A percentile compares a stretch with the other conserved stretches of the same genome.
phyloP scores from a whole-genome alignment of 2,888 invertebrate species.

The Sipha maydis region DNA sequence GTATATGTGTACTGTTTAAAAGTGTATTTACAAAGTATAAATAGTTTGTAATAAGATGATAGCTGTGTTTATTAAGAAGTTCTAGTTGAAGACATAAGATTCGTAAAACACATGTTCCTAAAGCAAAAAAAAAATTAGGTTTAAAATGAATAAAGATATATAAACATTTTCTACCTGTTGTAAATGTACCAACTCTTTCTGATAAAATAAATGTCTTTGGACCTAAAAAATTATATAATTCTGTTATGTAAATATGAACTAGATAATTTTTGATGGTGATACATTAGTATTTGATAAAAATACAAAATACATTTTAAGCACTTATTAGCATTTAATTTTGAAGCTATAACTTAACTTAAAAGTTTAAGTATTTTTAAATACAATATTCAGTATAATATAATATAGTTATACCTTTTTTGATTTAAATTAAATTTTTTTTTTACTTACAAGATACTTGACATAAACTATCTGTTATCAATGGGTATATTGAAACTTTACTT shows the following conservation, averaged over 20 bases:
- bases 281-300: too few relatives aligned
- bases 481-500: conserved; percentile 28
- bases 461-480: conserved; percentile 36
- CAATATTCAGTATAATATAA: too few relatives aligned
- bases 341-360: too few relatives aligned
- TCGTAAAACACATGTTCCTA: conserved; percentile 56
- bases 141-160: background rate
- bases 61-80: conserved; percentile 27
- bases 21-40: conserved; percentile 47
- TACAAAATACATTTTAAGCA: too few relatives aligned
- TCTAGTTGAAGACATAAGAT: conserved; percentile 51
- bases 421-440: background rate
- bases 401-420: too few relatives aligned
- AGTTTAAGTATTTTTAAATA: too few relatives aligned
- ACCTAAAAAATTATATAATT: background rate
- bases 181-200: conserved; percentile 51
- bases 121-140: background rate
- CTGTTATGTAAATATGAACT: too few relatives aligned
- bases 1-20: conserved; percentile 50
- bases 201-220: conserved; percentile 57
- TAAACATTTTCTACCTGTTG: conserved; percentile 36
- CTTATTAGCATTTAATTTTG: too few relatives aligned
- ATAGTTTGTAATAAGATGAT: conserved; percentile 50
- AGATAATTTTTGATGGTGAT: too few relatives aligned
- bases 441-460: conserved; percentile 57